These are phyloP conservation scores for Centrocercus urophasianus DNA, from an alignment of 2,113 vertebrate species.

Conservation along the genomic window DNA sequence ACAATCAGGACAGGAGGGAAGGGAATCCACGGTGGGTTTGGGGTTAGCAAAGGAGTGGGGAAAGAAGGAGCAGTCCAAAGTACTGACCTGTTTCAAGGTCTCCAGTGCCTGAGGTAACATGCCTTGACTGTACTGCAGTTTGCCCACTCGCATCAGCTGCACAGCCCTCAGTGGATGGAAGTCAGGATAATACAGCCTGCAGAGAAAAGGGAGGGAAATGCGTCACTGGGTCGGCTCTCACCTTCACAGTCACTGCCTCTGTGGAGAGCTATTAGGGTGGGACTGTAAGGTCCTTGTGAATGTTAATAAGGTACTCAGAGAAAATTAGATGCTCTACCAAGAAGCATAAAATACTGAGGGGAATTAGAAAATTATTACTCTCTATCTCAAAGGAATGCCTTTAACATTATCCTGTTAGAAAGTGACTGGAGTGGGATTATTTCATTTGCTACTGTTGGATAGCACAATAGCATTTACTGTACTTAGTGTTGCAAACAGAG, in stretches of 20 bases:
- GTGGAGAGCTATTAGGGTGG: constrained; percentile 11
- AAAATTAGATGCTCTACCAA: constrained; percentile 54
- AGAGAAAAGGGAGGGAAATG: constrained; percentile 52
- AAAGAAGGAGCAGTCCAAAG: not conserved
- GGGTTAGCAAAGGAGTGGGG: not conserved
- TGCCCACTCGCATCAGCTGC: constrained; percentile 92
- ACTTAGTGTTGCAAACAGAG: constrained; percentile 37
- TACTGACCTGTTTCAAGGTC: constrained; percentile 89
- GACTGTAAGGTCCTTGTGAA: constrained; percentile 48
- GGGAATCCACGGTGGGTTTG: fast-evolving
- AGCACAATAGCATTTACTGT: constrained; percentile 42
- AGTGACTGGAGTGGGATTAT: not conserved
- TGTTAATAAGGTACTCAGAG: constrained; percentile 61
- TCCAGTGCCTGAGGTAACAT: constrained; percentile 82
- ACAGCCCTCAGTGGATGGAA: constrained; percentile 89
- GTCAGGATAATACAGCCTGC: constrained; percentile 86
- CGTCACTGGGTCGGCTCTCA: constrained; percentile 47
- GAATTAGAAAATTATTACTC: constrained; percentile 46
- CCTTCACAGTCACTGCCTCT: constrained; percentile 33
- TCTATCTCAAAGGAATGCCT: constrained; percentile 37
- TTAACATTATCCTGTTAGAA: constrained; percentile 62
- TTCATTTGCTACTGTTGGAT: not conserved
- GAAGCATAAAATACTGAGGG: constrained; percentile 37
- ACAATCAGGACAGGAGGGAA: not conserved
- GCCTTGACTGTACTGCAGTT: constrained; percentile 87